Evolutionary conservation across 2,888 invertebrate species (phyloP).

Genomic region (Autographa gamma): DNA sequence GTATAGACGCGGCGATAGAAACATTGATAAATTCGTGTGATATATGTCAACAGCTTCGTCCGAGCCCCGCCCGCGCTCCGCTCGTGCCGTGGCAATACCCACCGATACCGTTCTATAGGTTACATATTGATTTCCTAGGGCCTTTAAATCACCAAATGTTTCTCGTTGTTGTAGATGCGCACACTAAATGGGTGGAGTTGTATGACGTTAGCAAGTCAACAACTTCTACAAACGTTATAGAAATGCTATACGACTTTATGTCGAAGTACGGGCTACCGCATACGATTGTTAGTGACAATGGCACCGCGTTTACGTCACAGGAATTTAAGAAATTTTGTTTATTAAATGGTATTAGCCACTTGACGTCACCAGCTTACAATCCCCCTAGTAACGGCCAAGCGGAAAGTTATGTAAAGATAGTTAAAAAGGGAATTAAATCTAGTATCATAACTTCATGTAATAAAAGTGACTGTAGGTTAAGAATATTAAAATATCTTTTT

Average conservation of each 20-base stretch:
- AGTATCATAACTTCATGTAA: neutral
- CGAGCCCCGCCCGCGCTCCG: conserved; percentile 10
- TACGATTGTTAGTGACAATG: neutral
- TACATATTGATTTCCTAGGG: conserved; percentile 11
- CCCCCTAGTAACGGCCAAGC: neutral
- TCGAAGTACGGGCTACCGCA: neutral
- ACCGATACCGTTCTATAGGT: neutral
- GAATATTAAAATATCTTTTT: neutral
- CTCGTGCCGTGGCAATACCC: neutral
- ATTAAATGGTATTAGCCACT: neutral
- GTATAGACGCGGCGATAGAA: conserved; percentile 13
- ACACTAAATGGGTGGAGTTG: neutral
- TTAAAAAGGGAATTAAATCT: neutral
- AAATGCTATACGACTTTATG: neutral
- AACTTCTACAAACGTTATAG: neutral
- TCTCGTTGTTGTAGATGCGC: neutral
- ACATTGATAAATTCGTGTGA: conserved; percentile 8
- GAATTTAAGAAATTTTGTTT: neutral
- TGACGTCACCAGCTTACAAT: too few species aligned
- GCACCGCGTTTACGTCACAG: neutral
- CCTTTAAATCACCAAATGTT: neutral
- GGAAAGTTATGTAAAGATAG: neutral
- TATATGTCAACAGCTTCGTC: conserved; percentile 9
- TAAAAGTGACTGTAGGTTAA: neutral
- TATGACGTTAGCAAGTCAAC: neutral